Conservation (phyloP, 1,140 invertebrate genomes). For the Drosophila littoralis region DNA sequence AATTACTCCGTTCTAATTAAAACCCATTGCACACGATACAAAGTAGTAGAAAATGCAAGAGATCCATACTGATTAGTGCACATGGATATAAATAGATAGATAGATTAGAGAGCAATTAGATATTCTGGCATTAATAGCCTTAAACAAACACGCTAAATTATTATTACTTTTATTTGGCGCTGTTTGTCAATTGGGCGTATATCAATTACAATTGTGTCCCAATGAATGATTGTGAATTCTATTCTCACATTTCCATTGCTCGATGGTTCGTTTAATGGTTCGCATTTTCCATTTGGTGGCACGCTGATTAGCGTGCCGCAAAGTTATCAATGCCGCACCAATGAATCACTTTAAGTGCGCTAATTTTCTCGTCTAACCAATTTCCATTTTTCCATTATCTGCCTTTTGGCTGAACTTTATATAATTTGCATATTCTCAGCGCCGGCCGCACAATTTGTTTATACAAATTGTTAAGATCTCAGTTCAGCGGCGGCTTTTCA, state of each 20-base stretch:
- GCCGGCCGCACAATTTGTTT: conserved; percentile 48
- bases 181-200: conserved; percentile 2
- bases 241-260: conserved; percentile 32
- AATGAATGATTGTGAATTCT: conserved; percentile 28
- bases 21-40: too few species aligned
- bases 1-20: too few species aligned
- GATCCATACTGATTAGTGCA: neutral
- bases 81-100: neutral
- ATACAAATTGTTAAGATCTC: conserved; percentile 72
- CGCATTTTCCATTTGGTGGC: conserved; percentile 32
- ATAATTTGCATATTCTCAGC: conserved; percentile 56
- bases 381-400: conserved; percentile 40
- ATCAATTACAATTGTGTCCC: neutral
- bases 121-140: neutral
- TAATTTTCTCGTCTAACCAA: conserved; percentile 56
- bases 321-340: conserved; percentile 63
- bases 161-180: conserved; percentile 2
- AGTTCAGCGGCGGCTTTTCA: conserved; percentile 12
- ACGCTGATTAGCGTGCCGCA: conserved; percentile 61
- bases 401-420: conserved; percentile 13
- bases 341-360: conserved; percentile 77
- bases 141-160: neutral
- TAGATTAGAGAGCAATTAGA: neutral
- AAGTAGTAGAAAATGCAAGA: too few species aligned
- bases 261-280: conserved; percentile 39